phyloP scores from a whole-genome alignment of 2,888 invertebrate genomes.

The Acronicta aceris region DNA sequence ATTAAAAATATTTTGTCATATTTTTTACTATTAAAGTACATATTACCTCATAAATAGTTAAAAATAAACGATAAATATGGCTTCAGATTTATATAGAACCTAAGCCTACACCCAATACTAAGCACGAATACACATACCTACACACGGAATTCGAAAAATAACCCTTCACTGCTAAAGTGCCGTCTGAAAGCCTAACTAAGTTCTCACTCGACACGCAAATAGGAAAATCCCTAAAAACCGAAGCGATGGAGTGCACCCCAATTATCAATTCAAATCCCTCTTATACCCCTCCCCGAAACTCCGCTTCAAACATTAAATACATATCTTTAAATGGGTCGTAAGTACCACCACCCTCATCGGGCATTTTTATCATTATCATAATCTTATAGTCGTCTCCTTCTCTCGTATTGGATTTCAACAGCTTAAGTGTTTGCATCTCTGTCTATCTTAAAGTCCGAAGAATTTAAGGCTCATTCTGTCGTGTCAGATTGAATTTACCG shows the following conservation, averaged over 20 bases:
- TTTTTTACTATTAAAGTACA: too few relatives aligned
- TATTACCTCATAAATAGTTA: too few relatives aligned
- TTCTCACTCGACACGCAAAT: conserved; percentile 55
- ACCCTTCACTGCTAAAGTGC: conserved; percentile 28
- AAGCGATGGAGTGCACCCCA: conserved; percentile 76
- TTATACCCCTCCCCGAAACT: conserved; percentile 64
- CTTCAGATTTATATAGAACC: conserved; percentile 14
- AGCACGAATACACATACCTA: conserved; percentile 12
- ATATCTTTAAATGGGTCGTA: conserved; percentile 88
- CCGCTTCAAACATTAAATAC: conserved; percentile 84
- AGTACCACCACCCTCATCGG: conserved; percentile 85
- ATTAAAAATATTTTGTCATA: too few relatives aligned
- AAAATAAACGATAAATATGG: too few relatives aligned
- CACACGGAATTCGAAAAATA: conserved; percentile 51
- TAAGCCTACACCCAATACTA: conserved; percentile 5
- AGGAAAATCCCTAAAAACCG: conserved; percentile 55
- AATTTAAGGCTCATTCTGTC: conserved; percentile 81
- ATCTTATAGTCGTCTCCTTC: conserved; percentile 76
- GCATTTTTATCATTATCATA: conserved; percentile 87
- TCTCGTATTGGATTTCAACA: conserved; percentile 30
- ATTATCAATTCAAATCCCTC: conserved; percentile 83
- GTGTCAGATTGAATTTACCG: conserved; percentile 78
- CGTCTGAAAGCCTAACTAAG: conserved; percentile 54
- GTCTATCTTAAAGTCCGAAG: conserved; percentile 66
- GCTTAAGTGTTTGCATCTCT: conserved; percentile 60